phyloP scores from a whole-genome alignment of 2,888 invertebrate genomes.

The Acleris literana region DNA sequence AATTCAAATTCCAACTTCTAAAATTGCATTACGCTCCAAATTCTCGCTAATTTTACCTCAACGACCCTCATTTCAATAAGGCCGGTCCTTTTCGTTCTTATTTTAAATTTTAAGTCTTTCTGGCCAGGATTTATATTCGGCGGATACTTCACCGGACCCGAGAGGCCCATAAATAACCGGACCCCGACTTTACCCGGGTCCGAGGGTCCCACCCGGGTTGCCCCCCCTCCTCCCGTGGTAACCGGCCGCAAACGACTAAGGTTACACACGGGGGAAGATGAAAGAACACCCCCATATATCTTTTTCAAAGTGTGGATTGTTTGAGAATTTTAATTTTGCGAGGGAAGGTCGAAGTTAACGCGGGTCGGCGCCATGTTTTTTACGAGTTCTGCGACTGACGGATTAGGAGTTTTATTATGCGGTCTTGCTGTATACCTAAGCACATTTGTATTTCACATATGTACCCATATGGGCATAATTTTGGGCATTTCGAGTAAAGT shows the following conservation, averaged over 20 bases:
- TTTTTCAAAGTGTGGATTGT: constrained; percentile 80
- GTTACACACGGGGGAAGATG: constrained; percentile 76
- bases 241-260: constrained; percentile 75
- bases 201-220: constrained; percentile 44
- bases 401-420: constrained; percentile 30
- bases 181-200: constrained; percentile 49
- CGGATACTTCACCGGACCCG: constrained; percentile 78
- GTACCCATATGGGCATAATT: not conserved
- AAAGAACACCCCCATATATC: constrained; percentile 81
- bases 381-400: constrained; percentile 22
- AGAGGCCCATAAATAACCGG: constrained; percentile 81
- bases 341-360: constrained; percentile 43
- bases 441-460: constrained; percentile 19
- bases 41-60: constrained; percentile 33
- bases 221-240: constrained; percentile 45
- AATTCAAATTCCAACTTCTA: constrained; percentile 13
- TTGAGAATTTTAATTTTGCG: constrained; percentile 80
- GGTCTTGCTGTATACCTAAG: constrained; percentile 4
- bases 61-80: constrained; percentile 39
- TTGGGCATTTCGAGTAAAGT: not conserved
- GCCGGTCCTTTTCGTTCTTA: constrained; percentile 57
- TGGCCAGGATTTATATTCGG: constrained; percentile 79
- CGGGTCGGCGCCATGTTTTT: constrained; percentile 33
- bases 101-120: constrained; percentile 77
- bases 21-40: constrained; percentile 24